Evolutionary conservation across 2,888 invertebrate species (phyloP).

Genomic region (Siphlonurus alternatus): DNA sequence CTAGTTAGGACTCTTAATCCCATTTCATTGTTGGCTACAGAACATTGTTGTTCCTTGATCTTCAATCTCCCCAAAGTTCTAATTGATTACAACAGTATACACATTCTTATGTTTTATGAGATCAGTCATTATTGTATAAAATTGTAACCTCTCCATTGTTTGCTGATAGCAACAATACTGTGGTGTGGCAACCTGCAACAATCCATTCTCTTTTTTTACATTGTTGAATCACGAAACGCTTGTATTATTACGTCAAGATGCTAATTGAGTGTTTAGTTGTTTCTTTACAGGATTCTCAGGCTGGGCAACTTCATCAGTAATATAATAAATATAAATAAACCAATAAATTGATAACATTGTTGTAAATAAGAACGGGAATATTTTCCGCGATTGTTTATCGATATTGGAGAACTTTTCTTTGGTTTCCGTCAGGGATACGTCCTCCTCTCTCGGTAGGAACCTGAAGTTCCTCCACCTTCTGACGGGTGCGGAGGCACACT

Average conservation of each 20-base stretch:
- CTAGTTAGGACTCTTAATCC: no score
- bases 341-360: slow-evolving; percentile 34
- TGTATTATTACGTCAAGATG: not conserved
- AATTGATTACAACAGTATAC: no score
- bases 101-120: no score
- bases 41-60: no score
- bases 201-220: no score
- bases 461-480: slow-evolving; percentile 12
- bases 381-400: slow-evolving; percentile 36
- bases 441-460: slow-evolving; percentile 16
- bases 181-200: no score
- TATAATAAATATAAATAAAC: slow-evolving; percentile 21
- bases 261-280: not conserved
- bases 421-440: slow-evolving; percentile 9
- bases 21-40: no score
- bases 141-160: no score
- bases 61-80: no score
- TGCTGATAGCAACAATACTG: no score
- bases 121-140: no score
- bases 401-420: slow-evolving; percentile 26
- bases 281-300: not conserved
- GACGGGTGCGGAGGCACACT: not conserved
- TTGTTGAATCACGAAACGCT: no score
- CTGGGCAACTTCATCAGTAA: slow-evolving; percentile 17
- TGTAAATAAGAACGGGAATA: slow-evolving; percentile 37